A percentile compares a stretch with the other conserved stretches of the same genome.
Evolutionary conservation across 2,797 vertebrate species (phyloP).

Genomic region (Morelia viridis): DNA sequence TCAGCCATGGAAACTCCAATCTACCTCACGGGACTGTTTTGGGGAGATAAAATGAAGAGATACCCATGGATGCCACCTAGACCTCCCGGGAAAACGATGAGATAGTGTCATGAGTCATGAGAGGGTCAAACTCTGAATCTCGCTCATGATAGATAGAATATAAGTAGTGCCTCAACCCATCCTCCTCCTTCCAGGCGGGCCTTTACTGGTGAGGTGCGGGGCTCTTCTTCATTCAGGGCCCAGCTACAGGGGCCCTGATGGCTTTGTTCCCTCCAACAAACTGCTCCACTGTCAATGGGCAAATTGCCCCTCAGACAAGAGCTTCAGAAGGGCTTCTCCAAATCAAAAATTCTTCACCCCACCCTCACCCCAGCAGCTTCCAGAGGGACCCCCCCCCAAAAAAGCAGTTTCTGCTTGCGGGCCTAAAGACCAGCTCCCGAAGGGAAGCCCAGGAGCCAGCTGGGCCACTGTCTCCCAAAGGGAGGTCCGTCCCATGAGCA

Average conservation of each 20-base stretch:
- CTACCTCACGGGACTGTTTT: neutral
- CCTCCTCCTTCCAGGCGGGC: no score
- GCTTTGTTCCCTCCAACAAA: neutral
- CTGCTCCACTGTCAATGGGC: neutral
- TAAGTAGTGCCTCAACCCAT: no score
- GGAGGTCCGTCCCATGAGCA: no score
- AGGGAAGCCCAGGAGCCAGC: neutral
- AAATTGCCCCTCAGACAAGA: neutral
- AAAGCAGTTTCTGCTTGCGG: neutral
- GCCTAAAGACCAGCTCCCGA: neutral
- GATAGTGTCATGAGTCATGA: no score
- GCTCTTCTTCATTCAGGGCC: no score
- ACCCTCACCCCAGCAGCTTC: no score
- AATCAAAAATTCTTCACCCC: no score
- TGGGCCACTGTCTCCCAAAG: no score
- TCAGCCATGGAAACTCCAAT: neutral
- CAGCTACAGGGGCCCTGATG: neutral
- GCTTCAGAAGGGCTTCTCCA: neutral
- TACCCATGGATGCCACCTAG: neutral
- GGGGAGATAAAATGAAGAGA: neutral
- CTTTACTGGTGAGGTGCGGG: neutral
- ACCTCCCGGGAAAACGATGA: neutral
- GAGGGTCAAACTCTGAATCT: no score
- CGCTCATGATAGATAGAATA: no score
- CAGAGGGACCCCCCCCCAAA: neutral